These are phyloP conservation scores for Casuarius casuarius DNA, from an alignment of 2,113 vertebrate genomes.

Conservation along the genomic window DNA sequence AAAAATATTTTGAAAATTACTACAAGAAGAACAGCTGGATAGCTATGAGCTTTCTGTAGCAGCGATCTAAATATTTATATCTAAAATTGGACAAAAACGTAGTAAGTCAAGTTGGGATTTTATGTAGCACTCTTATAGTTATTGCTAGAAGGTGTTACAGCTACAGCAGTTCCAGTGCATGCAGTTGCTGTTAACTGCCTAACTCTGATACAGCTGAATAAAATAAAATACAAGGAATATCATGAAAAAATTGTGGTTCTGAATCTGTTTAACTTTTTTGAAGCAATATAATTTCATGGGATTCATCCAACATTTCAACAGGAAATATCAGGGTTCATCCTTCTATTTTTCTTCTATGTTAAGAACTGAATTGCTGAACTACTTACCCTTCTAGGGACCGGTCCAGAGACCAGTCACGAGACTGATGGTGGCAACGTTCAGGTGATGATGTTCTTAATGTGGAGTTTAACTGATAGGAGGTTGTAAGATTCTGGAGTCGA, in stretches of 20 bases:
- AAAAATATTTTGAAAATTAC: background rate
- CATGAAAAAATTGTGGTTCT: background rate
- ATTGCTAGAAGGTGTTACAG: background rate
- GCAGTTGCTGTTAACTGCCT: background rate
- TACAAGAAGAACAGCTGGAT: background rate
- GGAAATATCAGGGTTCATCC: background rate
- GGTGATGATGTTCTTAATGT: constrained; percentile 66
- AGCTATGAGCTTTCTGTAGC: background rate
- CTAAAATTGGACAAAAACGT: background rate
- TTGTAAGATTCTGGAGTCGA: constrained; percentile 58
- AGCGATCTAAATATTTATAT: background rate
- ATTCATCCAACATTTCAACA: background rate
- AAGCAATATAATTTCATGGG: background rate
- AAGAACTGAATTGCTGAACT: background rate
- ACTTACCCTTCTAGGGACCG: constrained; percentile 63
- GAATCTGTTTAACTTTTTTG: background rate
- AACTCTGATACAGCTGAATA: background rate
- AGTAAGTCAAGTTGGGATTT: background rate
- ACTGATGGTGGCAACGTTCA: constrained; percentile 43
- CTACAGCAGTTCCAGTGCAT: background rate
- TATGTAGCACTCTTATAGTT: background rate
- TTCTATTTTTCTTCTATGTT: background rate
- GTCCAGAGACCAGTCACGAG: constrained; percentile 59
- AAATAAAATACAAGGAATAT: background rate
- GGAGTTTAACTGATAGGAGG: constrained; percentile 62